phyloP scores from a whole-genome alignment of 2,797 vertebrate species.

The Octomys mimax region DNA sequence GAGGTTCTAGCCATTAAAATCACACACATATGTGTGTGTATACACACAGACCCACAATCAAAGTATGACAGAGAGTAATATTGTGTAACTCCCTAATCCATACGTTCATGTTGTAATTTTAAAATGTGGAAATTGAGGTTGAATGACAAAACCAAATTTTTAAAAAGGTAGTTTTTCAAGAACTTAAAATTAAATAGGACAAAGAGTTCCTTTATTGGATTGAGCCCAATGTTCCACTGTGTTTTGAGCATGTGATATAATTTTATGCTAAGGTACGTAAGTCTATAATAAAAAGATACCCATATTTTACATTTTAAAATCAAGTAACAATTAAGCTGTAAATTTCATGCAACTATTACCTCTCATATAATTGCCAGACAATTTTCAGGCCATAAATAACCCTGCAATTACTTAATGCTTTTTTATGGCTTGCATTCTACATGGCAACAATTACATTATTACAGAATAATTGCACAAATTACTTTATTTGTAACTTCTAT shows the following conservation, averaged over 20 bases:
- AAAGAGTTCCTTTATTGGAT: conserved; percentile 18
- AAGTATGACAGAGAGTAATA: neutral
- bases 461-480: conserved; percentile 80
- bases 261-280: conserved; percentile 61
- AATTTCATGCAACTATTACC: conserved; percentile 75
- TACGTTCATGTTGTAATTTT: neutral
- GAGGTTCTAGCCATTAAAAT: neutral
- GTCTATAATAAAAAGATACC: conserved; percentile 69
- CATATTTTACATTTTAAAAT: conserved; percentile 78
- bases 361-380: conserved; percentile 72
- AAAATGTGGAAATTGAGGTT: conserved; percentile 20
- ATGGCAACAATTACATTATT: conserved; percentile 80
- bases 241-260: conserved; percentile 38
- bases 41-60: neutral
- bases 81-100: neutral
- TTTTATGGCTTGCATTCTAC: conserved; percentile 77
- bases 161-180: conserved; percentile 36
- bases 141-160: neutral
- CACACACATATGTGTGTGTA: too few relatives aligned
- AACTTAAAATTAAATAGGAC: conserved; percentile 49
- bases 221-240: conserved; percentile 44
- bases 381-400: conserved; percentile 84
- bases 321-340: conserved; percentile 78
- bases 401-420: conserved; percentile 76
- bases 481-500: conserved; percentile 76